phyloP scores from a whole-genome alignment of 2,797 vertebrate genomes.

The Bradypus variegatus region DNA sequence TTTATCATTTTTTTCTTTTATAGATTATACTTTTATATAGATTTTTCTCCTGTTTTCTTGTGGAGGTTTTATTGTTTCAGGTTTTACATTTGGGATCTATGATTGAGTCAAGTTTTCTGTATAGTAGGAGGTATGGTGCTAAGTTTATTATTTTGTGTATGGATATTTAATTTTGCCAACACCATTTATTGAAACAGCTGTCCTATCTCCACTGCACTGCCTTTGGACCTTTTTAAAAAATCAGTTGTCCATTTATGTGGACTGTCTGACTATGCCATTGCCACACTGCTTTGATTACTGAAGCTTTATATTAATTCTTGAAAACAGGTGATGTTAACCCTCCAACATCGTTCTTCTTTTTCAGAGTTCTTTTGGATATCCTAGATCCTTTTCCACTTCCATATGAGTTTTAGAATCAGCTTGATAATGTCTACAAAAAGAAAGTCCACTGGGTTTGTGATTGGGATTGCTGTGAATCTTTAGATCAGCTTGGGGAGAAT shows the following conservation, averaged over 20 bases:
- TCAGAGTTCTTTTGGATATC: not conserved
- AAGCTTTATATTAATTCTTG: slow-evolving; percentile 2
- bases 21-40: too few relatives aligned
- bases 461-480: not conserved
- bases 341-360: not conserved
- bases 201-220: not conserved
- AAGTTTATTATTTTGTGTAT: not conserved
- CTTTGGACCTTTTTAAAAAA: not conserved
- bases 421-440: not conserved
- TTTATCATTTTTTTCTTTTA: not conserved
- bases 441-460: not conserved
- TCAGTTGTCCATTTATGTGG: not conserved
- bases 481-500: not conserved
- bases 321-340: not conserved
- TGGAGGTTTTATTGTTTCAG: not conserved
- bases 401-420: not conserved
- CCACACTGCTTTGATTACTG: not conserved
- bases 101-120: not conserved
- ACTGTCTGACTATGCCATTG: not conserved
- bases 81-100: not conserved
- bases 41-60: not conserved
- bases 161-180: not conserved
- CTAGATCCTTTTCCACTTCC: not conserved
- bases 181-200: not conserved
- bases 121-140: not conserved